Base-by-base conservation (phyloP, 2,113 vertebrate species). In the Marmota flaviventris region DNA sequence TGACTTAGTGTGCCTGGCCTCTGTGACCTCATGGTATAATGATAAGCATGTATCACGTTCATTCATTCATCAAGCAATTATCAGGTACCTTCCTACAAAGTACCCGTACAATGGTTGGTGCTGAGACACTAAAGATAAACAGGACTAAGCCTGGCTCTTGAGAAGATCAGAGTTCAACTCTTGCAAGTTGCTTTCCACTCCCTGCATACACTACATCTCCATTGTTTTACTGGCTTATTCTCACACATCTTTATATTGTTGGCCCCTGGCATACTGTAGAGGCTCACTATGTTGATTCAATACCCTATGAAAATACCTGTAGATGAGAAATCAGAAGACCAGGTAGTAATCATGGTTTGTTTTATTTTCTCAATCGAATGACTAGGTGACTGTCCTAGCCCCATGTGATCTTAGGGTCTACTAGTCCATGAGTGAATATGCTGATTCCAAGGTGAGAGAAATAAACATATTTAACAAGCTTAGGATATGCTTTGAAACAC, bases 381-480 rank as follows among this genome's bases (percentile, higher is more conserved):
- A 51, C 58, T 48, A 94, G 42, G 48, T 69, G 42, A 39, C 4
- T 87, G 8, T 73, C 27, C 51, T 45, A 42, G 65, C 1, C 48
- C 17, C 32, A 51, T 11, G 58, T 45, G 70, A 92, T 79, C 81
- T 84, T 34, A 89, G 39, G 18, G 67, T 82, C 81, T 76, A 89
- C 25, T 67, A 16, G 37, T 48, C 42, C n/a, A 82, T n/a, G 42
- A 94, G 32, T 65, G 42, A 83, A 86, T 65, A 94, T 39, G 86
- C 25, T 83, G 20, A 86, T 92, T 91, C 70, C 75, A 85, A 85
- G 77, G 67, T 75, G 34, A 91, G 58, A 53, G 22, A 22, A 37
- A 24, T 75, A 96, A 97, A 97, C 72, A 94, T 86, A 93, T 61
- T 93, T 87, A 95, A 94, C 84, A 69, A 95, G 10, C 65, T 94